These are phyloP conservation scores for Nephila pilipes DNA, from an alignment of 1,140 invertebrate species.

Conservation along the genomic window DNA sequence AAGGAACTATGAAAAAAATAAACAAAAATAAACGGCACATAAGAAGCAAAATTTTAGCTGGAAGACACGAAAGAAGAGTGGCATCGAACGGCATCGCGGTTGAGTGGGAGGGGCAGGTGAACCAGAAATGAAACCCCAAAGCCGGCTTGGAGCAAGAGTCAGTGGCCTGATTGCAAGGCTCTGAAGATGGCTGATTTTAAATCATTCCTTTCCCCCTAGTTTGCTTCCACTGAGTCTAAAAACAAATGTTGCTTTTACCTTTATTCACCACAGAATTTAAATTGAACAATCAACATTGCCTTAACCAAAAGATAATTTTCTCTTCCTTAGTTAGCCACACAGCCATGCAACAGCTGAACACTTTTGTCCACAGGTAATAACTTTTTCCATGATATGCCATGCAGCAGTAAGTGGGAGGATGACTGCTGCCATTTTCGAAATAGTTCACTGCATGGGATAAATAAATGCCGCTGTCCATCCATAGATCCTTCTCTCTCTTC, in stretches of 20 bases:
- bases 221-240: background rate
- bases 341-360: no score
- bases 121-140: conserved; percentile 1
- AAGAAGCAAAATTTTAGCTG: conserved; percentile 67
- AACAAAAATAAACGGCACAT: conserved; percentile 34
- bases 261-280: background rate
- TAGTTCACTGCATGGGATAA: background rate
- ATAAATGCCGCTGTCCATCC: background rate
- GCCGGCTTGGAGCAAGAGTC: conserved; percentile 27
- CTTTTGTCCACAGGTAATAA: no score
- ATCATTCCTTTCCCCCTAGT: background rate
- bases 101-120: conserved; percentile 18
- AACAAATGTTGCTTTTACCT: background rate
- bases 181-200: conserved; percentile 60
- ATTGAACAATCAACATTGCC: background rate
- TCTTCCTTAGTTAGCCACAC: no score
- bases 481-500: background rate
- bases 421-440: background rate
- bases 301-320: background rate
- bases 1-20: conserved; percentile 72
- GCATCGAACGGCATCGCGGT: conserved; percentile 52
- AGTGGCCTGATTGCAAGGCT: conserved; percentile 63
- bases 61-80: conserved; percentile 74
- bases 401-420: background rate
- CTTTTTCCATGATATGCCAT: background rate